phyloP scores from a whole-genome alignment of 2,888 invertebrate genomes.

The Ectemnius cavifrons region DNA sequence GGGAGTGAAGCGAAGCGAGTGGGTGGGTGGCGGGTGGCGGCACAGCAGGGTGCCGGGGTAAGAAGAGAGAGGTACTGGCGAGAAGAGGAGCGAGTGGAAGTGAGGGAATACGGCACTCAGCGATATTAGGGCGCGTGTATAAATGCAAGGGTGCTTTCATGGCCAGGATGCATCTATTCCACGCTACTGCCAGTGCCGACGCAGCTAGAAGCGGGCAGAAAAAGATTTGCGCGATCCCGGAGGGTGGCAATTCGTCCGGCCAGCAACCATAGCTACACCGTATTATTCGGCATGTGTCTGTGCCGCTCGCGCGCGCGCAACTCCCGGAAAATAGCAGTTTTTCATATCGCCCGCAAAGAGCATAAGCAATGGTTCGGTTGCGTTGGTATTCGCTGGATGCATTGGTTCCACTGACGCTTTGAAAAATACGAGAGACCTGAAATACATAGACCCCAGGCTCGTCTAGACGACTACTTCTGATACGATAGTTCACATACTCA shows the following conservation, averaged over 20 bases:
- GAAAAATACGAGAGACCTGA: constrained; percentile 1
- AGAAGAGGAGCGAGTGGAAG: constrained; percentile 10
- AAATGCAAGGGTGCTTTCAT: constrained; percentile 66
- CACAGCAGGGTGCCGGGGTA: background rate
- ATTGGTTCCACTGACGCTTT: constrained; percentile 41
- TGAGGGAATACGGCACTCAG: constrained; percentile 64
- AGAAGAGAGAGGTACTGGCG: background rate
- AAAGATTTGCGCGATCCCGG: constrained; percentile 56
- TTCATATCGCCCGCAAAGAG: constrained; percentile 48
- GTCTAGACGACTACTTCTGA: constrained; percentile 45
- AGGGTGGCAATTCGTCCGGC: constrained; percentile 48
- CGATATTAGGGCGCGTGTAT: constrained; percentile 67
- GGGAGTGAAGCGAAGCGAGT: constrained; percentile 11
- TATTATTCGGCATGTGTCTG: constrained; percentile 46
- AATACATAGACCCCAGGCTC: background rate
- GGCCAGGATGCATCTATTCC: constrained; percentile 39
- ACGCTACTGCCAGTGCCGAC: constrained; percentile 21
- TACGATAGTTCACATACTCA: constrained; percentile 14
- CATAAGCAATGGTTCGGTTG: constrained; percentile 17
- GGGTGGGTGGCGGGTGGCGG: background rate
- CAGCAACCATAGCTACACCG: constrained; percentile 32
- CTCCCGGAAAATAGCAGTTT: constrained; percentile 43
- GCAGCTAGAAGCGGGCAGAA: constrained; percentile 33
- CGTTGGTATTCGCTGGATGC: constrained; percentile 14
- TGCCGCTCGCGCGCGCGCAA: constrained; percentile 16